Conservation (phyloP, 1,140 invertebrate genomes). For the Heliconius hewitsoni region DNA sequence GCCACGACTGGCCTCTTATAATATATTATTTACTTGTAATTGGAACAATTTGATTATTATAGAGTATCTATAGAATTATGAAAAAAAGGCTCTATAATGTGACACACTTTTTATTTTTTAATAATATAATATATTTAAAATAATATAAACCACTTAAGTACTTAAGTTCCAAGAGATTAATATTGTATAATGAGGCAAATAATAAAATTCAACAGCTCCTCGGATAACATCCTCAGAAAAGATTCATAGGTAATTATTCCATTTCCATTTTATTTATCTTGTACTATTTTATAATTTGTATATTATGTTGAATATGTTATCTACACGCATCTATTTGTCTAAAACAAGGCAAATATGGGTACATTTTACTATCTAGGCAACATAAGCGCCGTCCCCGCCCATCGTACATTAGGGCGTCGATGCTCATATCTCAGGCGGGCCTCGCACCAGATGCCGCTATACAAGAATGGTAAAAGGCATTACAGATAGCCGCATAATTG, state of each 20-base stretch:
- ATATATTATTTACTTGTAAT: too few relatives aligned
- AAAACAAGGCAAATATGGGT: conserved; percentile 28
- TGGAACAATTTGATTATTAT: too few relatives aligned
- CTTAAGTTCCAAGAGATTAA: too few relatives aligned
- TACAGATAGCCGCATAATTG: conserved; percentile 34
- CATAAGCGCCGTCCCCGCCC: conserved; percentile 27
- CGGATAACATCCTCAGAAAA: too few relatives aligned
- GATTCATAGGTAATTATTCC: not conserved
- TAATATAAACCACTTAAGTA: too few relatives aligned
- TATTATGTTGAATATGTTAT: not conserved
- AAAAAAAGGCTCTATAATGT: too few relatives aligned
- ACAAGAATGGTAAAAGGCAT: conserved; percentile 34
- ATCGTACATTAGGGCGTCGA: conserved; percentile 31
- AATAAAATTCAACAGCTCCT: too few relatives aligned
- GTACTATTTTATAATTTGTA: not conserved
- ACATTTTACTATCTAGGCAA: conserved; percentile 22
- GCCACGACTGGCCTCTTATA: too few relatives aligned
- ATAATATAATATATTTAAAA: too few relatives aligned
- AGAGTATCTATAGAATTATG: too few relatives aligned
- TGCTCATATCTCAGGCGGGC: conserved; percentile 32
- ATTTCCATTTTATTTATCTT: not conserved
- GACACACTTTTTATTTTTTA: too few relatives aligned
- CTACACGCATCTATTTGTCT: conserved; percentile 12
- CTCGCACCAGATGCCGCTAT: conserved; percentile 39
- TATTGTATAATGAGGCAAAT: too few relatives aligned